Conservation (phyloP, 2,797 vertebrate species). For the Menidia menidia region DNA sequence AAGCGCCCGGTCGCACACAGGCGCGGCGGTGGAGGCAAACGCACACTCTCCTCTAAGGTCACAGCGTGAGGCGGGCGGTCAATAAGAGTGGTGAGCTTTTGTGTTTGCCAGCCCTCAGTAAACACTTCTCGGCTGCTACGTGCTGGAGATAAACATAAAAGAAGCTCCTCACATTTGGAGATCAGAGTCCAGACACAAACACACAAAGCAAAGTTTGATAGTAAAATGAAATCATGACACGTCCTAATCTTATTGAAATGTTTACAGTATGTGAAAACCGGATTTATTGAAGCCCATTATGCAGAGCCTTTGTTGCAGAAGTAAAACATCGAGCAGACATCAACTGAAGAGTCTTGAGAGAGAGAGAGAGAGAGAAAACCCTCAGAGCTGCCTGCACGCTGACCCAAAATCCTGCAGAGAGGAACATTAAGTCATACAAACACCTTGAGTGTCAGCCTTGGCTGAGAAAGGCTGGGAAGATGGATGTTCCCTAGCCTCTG, state of each 20-base stretch:
- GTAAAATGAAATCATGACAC: slow-evolving; percentile 19
- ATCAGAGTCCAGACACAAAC: neutral
- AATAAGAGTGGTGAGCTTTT: slow-evolving; percentile 66
- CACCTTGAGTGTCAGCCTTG: slow-evolving; percentile 85
- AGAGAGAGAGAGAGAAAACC: slow-evolving; percentile 5
- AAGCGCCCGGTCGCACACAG: slow-evolving; percentile 64
- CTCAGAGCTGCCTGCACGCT: slow-evolving; percentile 10
- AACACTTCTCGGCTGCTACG: slow-evolving; percentile 32
- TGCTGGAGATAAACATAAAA: slow-evolving; percentile 25
- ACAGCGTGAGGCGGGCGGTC: slow-evolving; percentile 60
- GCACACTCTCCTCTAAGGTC: slow-evolving; percentile 58
- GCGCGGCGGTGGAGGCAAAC: slow-evolving; percentile 29
- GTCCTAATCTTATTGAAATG: slow-evolving; percentile 3
- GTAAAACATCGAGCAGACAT: slow-evolving; percentile 45
- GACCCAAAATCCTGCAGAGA: slow-evolving; percentile 66
- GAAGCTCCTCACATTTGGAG: slow-evolving; percentile 12
- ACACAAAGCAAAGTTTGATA: neutral
- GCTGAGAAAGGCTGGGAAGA: slow-evolving; percentile 70
- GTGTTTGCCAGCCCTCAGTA: slow-evolving; percentile 54
- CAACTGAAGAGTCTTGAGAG: slow-evolving; percentile 6
- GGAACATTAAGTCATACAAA: slow-evolving; percentile 85
- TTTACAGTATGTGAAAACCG: slow-evolving; percentile 18
- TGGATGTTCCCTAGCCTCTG: slow-evolving; percentile 73
- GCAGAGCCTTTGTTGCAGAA: slow-evolving; percentile 32
- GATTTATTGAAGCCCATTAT: slow-evolving; percentile 37